Evolutionary conservation across 2,888 invertebrate genomes (phyloP), one percentile per base, ranked within the genome.

Genomic region (Coecobrya sp.): DNA sequence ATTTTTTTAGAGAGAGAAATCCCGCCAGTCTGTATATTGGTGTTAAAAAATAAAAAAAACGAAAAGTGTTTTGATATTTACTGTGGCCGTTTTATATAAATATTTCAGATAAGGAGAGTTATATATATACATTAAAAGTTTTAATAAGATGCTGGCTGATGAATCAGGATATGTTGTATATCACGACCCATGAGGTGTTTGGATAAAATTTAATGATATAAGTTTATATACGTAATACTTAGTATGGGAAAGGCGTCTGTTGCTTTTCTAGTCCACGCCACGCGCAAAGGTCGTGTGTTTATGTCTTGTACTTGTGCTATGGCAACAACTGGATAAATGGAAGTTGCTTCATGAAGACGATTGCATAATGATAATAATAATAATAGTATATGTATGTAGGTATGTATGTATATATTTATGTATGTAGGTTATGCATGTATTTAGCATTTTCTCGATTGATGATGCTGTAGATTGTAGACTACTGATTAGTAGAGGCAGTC

Each of bases 261-360:
- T 70, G 10, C 36, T 70, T 70, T 70, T 36, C 70, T 36, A 16
- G 52, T 79, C 49, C 27, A 52, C 27, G 52, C 79, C 79, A 79
- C 79, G 79, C 79, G 79, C 79, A 79, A 79, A 52, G 27, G 79
- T 79, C 79, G 79, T 79, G 52, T 49, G 52, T 25, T 79, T 52
- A 19, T 52, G 25, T 2, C 45, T 76, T 76, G 73, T 76, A n/a
- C 45, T 49, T 76, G 49, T 49, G 49, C 22, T 76, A 25, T 76
- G 76, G 52, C 27, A 79, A 45, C 49, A 13, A 49, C 49, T 76
- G 30, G 25, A 52, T 79, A n/a, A 49, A 27, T 27, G 13, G 1
- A 79, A 79, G n/a, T 79, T 79, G 27, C 79, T 52, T 52, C 79
- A 79, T 73, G 19, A 22, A 45, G 11, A 42, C 22, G 73, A 73